Percentiles rank a stretch among this genome's conserved stretches.
These are phyloP conservation scores for Hapalemur alaotrensis DNA, from an alignment of 2,797 vertebrate species.

Conservation along the genomic window DNA sequence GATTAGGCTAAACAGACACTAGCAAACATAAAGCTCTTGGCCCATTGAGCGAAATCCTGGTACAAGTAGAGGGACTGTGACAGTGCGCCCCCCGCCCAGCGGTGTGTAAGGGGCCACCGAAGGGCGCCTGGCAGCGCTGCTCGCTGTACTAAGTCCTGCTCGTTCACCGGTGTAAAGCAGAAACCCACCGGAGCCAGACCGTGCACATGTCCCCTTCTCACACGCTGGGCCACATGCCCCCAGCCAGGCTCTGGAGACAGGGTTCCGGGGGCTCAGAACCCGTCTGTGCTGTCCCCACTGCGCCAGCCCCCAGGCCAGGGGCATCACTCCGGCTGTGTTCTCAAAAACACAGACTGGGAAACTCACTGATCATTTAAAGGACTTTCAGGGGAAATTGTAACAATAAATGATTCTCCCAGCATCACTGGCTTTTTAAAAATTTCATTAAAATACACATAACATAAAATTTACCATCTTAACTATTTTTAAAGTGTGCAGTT, in stretches of 20 bases:
- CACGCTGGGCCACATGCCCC: neutral
- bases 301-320: no score
- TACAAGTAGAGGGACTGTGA: neutral
- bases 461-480: neutral
- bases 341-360: neutral
- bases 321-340: neutral
- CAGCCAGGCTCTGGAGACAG: neutral
- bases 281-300: neutral
- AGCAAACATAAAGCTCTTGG: neutral
- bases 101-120: neutral
- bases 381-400: neutral
- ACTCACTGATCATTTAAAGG: neutral
- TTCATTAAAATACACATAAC: neutral
- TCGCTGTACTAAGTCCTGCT: neutral
- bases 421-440: neutral
- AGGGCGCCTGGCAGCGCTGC: neutral
- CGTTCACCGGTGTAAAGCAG: neutral
- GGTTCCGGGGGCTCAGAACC: neutral
- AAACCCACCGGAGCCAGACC: neutral
- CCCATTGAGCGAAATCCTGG: neutral
- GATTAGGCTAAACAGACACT: neutral
- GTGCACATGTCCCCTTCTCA: fast-evolving
- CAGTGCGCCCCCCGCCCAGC: fast-evolving
- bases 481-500: neutral
- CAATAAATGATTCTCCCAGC: neutral